Evolutionary conservation across 2,797 vertebrate genomes (phyloP), one percentile per base, ranked within the genome.

Genomic region (Pagetopsis macropterus): DNA sequence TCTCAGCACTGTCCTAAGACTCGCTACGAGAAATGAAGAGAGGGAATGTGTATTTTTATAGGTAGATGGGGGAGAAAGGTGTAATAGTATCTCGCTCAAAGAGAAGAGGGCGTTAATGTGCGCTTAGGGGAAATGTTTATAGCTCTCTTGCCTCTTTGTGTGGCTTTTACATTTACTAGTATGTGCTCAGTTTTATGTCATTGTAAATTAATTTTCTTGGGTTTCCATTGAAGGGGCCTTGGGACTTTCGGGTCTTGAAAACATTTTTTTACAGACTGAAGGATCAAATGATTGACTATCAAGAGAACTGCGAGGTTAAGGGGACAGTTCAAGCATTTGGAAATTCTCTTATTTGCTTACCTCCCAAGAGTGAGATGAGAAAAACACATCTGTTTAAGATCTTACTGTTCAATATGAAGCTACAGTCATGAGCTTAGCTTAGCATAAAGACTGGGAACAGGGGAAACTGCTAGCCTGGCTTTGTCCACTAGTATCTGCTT

Each of bases 41-140:
- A 61, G 56, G 78, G 70, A 81, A 65, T 17, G 46, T 75, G 69
- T 67, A 52, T 76, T 75, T 81, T 75, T 70, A 59, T 58, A 70
- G 71, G 67, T 44, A 60, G 48, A 49, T 55, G 31, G 15, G 10
- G 12, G 49, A 33, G 46, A 45, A 50, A 73, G 45, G 66, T 72
- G 72, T 43, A 65, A 67, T 69, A 65, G 65, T 65, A 73, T 46
- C 65, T 71, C 72, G 67, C 40, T 5, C 21, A 49, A 65, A 83
- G 31, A 52, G 19, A 56, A 64, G 27, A 76, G 40, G 48, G 44
- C 56, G 54, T 73, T 60, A 72, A 74, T 71, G 54, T 52, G 31
- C 3, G 0, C 59, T n/a, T 21, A 50, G 37, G 46, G 52, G 52
- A 63, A 55, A 63, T 10, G 21, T 51, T 44, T 61, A 49, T 49